Percentiles rank a stretch among this genome's conserved stretches.
These are phyloP conservation scores for Psammodynastes pulverulentus DNA, from an alignment of 2,113 vertebrate genomes.

Conservation along the genomic window DNA sequence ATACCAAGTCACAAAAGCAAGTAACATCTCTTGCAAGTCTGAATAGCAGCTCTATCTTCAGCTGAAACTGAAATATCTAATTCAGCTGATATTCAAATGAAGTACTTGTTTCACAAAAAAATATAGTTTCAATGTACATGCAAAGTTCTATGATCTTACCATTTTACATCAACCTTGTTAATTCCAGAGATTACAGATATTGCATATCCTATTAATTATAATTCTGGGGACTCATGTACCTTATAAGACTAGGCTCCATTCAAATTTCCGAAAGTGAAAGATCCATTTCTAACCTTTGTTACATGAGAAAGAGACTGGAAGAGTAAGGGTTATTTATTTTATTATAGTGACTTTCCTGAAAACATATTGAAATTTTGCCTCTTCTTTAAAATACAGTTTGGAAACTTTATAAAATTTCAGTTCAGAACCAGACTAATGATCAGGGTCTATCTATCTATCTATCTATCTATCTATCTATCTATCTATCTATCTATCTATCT, in stretches of 20 bases:
- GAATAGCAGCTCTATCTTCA: neutral
- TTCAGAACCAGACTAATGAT: neutral
- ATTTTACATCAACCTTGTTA: neutral
- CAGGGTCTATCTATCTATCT: neutral
- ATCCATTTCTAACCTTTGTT: neutral
- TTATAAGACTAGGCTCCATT: neutral
- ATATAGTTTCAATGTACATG: neutral
- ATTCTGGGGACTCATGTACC: neutral
- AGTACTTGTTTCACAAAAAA: neutral
- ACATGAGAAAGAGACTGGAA: neutral
- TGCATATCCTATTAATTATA: neutral
- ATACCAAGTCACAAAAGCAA: neutral
- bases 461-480: neutral
- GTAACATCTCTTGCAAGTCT: neutral
- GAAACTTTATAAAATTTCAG: neutral
- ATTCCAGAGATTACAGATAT: neutral
- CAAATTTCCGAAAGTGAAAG: neutral
- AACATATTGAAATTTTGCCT: neutral
- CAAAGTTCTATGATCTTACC: neutral
- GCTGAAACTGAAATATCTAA: neutral
- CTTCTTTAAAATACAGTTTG: neutral
- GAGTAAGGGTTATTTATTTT: neutral
- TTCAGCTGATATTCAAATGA: neutral
- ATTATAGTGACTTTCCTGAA: neutral
- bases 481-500: neutral